phyloP scores from a whole-genome alignment of 2,113 vertebrate species.

The Proteles cristata region DNA sequence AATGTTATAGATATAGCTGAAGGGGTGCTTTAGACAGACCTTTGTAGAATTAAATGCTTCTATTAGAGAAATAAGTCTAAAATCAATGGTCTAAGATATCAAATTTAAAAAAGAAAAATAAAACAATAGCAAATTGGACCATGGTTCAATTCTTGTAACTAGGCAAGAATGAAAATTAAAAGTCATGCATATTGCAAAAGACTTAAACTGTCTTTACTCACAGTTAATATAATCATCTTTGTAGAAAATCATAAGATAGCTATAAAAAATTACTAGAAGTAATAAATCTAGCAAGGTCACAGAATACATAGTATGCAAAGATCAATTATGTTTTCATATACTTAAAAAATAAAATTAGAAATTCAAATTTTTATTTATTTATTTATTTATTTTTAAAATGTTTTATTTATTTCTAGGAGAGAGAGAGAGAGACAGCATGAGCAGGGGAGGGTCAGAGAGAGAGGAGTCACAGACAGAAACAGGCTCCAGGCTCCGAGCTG shows the following conservation, averaged over 20 bases:
- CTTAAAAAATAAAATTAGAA: not conserved
- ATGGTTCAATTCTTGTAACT: not conserved
- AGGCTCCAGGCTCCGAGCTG: no score
- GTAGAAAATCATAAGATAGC: not conserved
- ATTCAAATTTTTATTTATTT: not conserved
- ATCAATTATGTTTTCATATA: not conserved
- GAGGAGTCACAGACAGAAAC: no score
- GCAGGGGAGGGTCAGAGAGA: no score
- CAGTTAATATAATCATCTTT: not conserved
- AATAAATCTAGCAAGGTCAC: not conserved
- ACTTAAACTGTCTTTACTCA: not conserved
- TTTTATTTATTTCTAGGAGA: no score
- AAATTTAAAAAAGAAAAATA: not conserved
- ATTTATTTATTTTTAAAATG: no score
- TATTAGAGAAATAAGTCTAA: not conserved
- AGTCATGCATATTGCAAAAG: not conserved
- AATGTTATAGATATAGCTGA: not conserved
- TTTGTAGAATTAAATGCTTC: not conserved
- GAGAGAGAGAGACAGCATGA: no score
- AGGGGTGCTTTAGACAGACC: not conserved
- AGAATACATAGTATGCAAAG: not conserved
- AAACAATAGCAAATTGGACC: not conserved
- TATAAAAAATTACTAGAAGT: not conserved
- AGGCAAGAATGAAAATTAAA: not conserved
- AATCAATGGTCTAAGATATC: not conserved